A percentile compares a stretch with the other conserved stretches of the same genome.
Conservation (phyloP, 2,888 invertebrate genomes). For the Apamea epomidion region DNA sequence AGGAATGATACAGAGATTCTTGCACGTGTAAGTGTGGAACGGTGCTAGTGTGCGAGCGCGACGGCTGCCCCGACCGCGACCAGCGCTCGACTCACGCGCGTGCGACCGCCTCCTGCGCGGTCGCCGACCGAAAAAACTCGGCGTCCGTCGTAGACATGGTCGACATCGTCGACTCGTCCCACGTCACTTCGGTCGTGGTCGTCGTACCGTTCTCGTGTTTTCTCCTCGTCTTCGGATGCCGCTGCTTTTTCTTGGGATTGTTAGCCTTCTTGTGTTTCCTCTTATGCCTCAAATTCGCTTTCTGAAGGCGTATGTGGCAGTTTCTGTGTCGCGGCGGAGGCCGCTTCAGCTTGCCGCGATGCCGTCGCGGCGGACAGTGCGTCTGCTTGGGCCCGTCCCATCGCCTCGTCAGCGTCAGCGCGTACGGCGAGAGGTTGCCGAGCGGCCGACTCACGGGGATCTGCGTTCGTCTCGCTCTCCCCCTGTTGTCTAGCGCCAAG, state of each 20-base stretch:
- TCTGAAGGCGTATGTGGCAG: conserved; percentile 88
- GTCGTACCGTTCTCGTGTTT: conserved; percentile 87
- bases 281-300: conserved; percentile 84
- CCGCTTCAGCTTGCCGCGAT: conserved; percentile 85
- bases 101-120: conserved; percentile 90
- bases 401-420: conserved; percentile 90
- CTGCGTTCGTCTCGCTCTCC: conserved; percentile 93
- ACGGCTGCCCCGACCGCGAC: conserved; percentile 88
- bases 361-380: conserved; percentile 83
- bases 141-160: conserved; percentile 88
- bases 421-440: conserved; percentile 94
- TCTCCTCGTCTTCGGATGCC: conserved; percentile 90
- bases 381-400: conserved; percentile 82
- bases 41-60: conserved; percentile 88
- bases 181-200: conserved; percentile 86
- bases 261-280: conserved; percentile 89
- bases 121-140: conserved; percentile 91
- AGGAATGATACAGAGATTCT: conserved; percentile 85
- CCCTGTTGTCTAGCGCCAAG: conserved; percentile 94
- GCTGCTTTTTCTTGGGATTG: conserved; percentile 88
- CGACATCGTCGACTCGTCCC: conserved; percentile 89
- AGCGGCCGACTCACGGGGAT: conserved; percentile 92
- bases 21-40: conserved; percentile 86
- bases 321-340: conserved; percentile 85
- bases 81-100: conserved; percentile 88